Percentiles rank a stretch among this genome's conserved stretches.
Conservation (phyloP, 2,797 vertebrate genomes). For the Eupleurogrammus muticus region DNA sequence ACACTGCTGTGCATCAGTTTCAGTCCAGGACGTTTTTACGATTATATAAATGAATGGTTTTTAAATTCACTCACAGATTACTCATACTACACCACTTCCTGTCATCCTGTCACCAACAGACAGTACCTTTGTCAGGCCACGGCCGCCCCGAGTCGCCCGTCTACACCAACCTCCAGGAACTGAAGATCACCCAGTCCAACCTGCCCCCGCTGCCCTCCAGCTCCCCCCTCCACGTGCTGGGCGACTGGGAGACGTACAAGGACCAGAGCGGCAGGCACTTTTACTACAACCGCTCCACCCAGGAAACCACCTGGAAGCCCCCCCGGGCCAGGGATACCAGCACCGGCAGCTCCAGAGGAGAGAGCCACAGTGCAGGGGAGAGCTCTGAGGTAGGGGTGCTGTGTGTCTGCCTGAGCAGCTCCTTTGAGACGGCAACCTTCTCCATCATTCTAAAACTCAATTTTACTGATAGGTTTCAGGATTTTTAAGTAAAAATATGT, state of each 20-base stretch:
- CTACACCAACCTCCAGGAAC: conserved; percentile 96
- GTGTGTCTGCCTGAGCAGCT: neutral
- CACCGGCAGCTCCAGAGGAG: conserved; percentile 84
- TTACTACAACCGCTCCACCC: conserved; percentile 93
- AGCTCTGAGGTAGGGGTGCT: conserved; percentile 85
- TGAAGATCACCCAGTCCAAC: conserved; percentile 93
- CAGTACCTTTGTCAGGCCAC: conserved; percentile 87
- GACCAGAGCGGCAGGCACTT: conserved; percentile 91
- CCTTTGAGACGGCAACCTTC: neutral
- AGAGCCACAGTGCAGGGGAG: conserved; percentile 85
- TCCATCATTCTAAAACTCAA: too few relatives aligned
- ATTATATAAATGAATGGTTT: conserved; percentile 18
- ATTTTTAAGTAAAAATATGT: too few relatives aligned
- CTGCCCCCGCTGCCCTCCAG: conserved; percentile 88
- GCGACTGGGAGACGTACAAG: conserved; percentile 96
- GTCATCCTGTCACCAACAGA: conserved; percentile 71
- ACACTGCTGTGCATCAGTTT: neutral
- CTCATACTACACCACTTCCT: conserved; percentile 11
- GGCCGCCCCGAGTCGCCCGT: conserved; percentile 92
- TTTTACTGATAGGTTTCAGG: too few relatives aligned
- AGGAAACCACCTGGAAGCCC: conserved; percentile 96
- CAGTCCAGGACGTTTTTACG: conserved; percentile 18
- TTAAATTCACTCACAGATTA: conserved; percentile 19
- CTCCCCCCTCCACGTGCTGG: conserved; percentile 87
- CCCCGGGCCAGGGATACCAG: conserved; percentile 89